Base-by-base conservation (phyloP, 2,888 invertebrate species). In the Ennomos erosarius region DNA sequence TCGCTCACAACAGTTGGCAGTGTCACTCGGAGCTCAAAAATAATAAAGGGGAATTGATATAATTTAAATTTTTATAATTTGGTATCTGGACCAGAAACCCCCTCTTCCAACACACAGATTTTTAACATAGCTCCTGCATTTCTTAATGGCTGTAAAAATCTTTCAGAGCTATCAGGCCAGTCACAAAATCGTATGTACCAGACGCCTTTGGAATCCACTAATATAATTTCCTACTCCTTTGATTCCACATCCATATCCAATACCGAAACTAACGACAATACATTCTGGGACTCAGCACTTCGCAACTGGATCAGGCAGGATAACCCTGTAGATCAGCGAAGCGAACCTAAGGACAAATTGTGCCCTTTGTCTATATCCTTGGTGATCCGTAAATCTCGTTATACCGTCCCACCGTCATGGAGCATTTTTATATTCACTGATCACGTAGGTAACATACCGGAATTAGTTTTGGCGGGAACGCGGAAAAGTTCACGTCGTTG, bases 331-430 rank as follows among this genome's bases (percentile, higher is more conserved):
- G 83, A 84, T 87, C 85, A 86, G 78, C 78, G 79, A 78, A 86
- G 81, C 79, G 79, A 79, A 73, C 80, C 67, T 71, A 69, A 75
- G 76, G 77, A 78, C 78, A 77, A 86, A 85, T 82, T 84, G 80
- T 73, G 76, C 79, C 78, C 77, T 82, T 83, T 84, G 82, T 85
- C 81, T 80, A 79, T 77, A 82, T 82, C 81, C 81, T 68, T 67
- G 68, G 75, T 78, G 73, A 73, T 57, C 71, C 70, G 67, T 59
- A 82, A 85, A 87, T 86, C 85, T 83, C 81, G 83, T 85, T 82
- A 82, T 74, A 61, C 69, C 68, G 50, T 47, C 69, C 68, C 59
- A 51, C 46, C 51, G 59, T 60, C 79, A 78, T 72, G 70, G 70
- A 76, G 72, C 74, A 74, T 79, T 82, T 69, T 83, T 81, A 76